phyloP scores from a whole-genome alignment of 2,113 vertebrate genomes.

The Rhynchopsitta pachyrhyncha region DNA sequence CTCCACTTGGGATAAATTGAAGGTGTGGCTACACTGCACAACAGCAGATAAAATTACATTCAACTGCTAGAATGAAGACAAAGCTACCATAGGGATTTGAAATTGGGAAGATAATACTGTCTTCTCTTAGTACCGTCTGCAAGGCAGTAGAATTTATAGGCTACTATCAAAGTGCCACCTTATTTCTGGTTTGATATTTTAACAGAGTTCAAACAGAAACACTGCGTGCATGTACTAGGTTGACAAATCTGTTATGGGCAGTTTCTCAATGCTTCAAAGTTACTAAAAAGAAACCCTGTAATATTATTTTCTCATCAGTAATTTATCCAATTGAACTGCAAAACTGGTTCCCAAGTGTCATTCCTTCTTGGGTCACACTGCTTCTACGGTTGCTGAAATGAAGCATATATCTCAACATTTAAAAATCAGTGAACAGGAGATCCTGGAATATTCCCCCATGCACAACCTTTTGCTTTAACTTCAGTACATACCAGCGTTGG shows the following conservation, averaged over 20 bases:
- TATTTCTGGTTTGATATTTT: background rate
- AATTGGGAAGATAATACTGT: background rate
- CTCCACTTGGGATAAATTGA: background rate
- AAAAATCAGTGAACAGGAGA: background rate
- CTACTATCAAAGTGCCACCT: background rate
- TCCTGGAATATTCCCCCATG: background rate
- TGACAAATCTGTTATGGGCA: background rate
- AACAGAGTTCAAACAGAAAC: background rate
- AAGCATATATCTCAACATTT: background rate
- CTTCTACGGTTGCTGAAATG: background rate
- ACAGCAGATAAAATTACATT: background rate
- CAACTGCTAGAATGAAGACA: background rate
- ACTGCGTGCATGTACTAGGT: fast-evolving
- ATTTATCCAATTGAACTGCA: background rate
- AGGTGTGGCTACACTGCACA: background rate
- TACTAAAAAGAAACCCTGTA: background rate
- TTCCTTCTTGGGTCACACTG: background rate
- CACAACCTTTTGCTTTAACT: background rate
- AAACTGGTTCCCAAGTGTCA: background rate
- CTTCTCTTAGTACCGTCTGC: background rate
- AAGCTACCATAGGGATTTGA: background rate
- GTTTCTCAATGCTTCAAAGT: background rate
- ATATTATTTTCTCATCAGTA: background rate
- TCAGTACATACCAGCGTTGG: conserved; percentile 88
- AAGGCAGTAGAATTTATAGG: background rate